A percentile compares a stretch with the other conserved stretches of the same genome.
Evolutionary conservation across 2,888 invertebrate species (phyloP).

Genomic region (Mythimna pallens): DNA sequence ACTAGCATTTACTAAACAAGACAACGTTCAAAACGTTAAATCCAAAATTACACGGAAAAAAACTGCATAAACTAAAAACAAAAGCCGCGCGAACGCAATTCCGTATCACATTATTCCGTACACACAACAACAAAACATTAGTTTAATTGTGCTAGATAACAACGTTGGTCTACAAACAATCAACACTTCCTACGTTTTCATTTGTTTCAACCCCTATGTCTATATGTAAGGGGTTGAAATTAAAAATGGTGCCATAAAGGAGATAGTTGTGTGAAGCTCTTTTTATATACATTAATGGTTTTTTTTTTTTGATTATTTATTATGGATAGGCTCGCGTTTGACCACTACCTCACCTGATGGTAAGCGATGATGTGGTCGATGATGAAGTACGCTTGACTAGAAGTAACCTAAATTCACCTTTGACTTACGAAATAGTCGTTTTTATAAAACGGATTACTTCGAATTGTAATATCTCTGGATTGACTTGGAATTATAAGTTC

Average conservation of each 20-base stretch:
- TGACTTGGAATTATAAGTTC: too few species aligned
- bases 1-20: not conserved
- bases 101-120: not conserved
- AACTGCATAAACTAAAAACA: not conserved
- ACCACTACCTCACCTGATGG: too few species aligned
- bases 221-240: constrained; percentile 3
- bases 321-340: too few species aligned
- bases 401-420: too few species aligned
- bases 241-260: not conserved
- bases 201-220: constrained; percentile 10
- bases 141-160: constrained; percentile 15
- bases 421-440: too few species aligned
- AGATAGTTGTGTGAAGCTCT: too few species aligned
- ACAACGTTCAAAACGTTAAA: not conserved
- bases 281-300: too few species aligned
- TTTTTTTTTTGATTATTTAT: too few species aligned
- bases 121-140: constrained; percentile 5
- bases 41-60: not conserved
- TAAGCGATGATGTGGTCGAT: too few species aligned
- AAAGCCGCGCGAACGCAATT: not conserved
- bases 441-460: too few species aligned
- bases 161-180: constrained; percentile 16
- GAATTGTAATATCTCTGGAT: too few species aligned
- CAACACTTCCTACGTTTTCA: constrained; percentile 12
- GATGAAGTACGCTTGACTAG: too few species aligned